Conservation (phyloP, 2,113 vertebrate species). For the Notiomystis cincta region DNA sequence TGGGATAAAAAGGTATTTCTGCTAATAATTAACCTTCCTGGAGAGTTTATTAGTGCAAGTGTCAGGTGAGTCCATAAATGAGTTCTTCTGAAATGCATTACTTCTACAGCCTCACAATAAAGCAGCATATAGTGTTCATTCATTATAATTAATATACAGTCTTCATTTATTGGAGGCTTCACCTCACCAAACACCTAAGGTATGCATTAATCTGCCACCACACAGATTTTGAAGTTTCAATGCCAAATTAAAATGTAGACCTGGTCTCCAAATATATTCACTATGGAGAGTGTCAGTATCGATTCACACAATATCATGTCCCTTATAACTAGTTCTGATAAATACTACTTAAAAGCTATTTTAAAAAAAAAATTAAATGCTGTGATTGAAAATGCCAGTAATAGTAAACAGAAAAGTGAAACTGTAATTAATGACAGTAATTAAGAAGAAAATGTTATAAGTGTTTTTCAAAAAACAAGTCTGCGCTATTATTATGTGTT, state of each 20-base stretch:
- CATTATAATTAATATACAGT: neutral
- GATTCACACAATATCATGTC: neutral
- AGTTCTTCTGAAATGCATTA: neutral
- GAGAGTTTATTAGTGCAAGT: neutral
- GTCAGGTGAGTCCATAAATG: neutral
- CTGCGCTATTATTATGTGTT: neutral
- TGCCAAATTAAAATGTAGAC: neutral
- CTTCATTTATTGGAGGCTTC: neutral
- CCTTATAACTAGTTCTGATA: neutral
- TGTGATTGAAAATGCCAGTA: neutral
- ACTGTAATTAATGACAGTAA: neutral
- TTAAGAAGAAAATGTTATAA: neutral
- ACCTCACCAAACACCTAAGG: neutral
- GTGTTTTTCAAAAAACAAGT: neutral
- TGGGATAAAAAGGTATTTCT: neutral
- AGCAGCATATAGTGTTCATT: neutral
- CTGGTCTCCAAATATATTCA: neutral
- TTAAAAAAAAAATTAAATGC: neutral
- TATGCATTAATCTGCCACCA: neutral
- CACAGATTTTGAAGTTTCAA: neutral
- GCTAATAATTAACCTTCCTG: neutral
- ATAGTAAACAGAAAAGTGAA: neutral
- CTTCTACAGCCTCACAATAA: neutral
- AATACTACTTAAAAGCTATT: neutral
- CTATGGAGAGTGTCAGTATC: neutral